These are phyloP conservation scores for Melanotaenia pygmaea DNA, from an alignment of 2,797 vertebrate species.

Conservation along the genomic window DNA sequence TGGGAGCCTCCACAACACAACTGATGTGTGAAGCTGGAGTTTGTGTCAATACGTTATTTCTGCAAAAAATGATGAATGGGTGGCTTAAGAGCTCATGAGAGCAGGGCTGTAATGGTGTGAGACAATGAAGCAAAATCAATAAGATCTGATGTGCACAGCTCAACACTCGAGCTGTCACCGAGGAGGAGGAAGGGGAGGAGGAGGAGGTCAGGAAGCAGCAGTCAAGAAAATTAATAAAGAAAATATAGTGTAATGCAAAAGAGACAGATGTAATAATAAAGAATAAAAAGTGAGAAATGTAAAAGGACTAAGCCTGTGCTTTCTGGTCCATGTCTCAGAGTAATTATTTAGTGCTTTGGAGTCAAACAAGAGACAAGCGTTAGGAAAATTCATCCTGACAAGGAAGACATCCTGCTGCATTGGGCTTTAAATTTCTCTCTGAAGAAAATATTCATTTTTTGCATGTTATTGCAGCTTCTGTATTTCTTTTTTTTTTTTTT, in stretches of 20 bases:
- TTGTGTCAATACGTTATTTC: conserved; percentile 7
- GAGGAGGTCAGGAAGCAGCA: neutral
- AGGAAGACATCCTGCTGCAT: conserved; percentile 38
- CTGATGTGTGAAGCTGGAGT: neutral
- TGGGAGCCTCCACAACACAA: neutral
- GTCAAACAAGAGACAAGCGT: conserved; percentile 6
- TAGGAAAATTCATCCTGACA: conserved; percentile 38
- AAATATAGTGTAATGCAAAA: neutral
- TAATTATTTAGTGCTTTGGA: conserved; percentile 47
- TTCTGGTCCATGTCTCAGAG: conserved; percentile 6
- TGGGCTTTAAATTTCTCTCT: conserved; percentile 19
- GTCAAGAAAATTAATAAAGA: neutral
- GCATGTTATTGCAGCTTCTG: too few relatives aligned
- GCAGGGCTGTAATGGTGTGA: neutral
- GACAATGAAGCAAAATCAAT: conserved; percentile 37
- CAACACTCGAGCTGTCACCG: neutral
- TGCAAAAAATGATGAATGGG: conserved; percentile 7
- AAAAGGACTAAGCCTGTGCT: conserved; percentile 8
- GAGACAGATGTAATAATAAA: neutral
- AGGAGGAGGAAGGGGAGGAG: neutral
- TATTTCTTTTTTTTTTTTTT: too few relatives aligned
- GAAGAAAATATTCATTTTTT: neutral
- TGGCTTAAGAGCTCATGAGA: neutral
- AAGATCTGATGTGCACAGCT: conserved; percentile 10
- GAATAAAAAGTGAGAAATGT: conserved; percentile 8